A percentile compares a stretch with the other conserved stretches of the same genome.
Evolutionary conservation across 2,797 vertebrate genomes (phyloP).

Genomic region (Sebastes itinus): DNA sequence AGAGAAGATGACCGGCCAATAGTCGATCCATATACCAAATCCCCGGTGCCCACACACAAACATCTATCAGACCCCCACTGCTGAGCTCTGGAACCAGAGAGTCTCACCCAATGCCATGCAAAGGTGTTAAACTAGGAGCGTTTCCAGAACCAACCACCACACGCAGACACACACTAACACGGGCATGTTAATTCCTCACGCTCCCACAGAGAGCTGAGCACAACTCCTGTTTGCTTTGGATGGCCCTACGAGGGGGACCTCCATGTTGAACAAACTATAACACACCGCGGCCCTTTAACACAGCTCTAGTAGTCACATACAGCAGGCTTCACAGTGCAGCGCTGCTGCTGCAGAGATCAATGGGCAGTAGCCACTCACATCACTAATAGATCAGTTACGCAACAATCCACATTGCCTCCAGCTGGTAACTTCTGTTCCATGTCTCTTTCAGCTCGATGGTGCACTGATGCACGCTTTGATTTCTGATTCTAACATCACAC

Average conservation of each 20-base stretch:
- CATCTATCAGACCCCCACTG: slow-evolving; percentile 47
- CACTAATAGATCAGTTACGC: not conserved
- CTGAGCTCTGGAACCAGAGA: slow-evolving; percentile 41
- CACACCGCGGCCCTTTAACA: slow-evolving; percentile 54
- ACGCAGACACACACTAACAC: slow-evolving; percentile 46
- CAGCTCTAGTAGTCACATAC: slow-evolving; percentile 39
- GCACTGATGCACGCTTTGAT: not conserved
- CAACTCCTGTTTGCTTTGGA: slow-evolving; percentile 78
- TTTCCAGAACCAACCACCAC: slow-evolving; percentile 74
- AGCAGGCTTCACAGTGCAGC: slow-evolving; percentile 39
- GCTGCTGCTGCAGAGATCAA: slow-evolving; percentile 53
- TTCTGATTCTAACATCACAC: slow-evolving; percentile 8
- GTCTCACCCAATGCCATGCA: slow-evolving; percentile 54
- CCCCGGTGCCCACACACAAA: slow-evolving; percentile 31
- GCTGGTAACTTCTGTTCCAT: not conserved
- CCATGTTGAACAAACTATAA: slow-evolving; percentile 72
- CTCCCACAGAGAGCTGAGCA: slow-evolving; percentile 67
- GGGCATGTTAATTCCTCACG: slow-evolving; percentile 63
- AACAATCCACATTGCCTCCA: not conserved
- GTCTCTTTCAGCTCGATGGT: slow-evolving; percentile 5
- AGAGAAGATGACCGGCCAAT: slow-evolving; percentile 14
- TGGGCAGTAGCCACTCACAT: slow-evolving; percentile 1
- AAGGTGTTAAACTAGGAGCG: slow-evolving; percentile 77
- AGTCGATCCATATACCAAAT: slow-evolving; percentile 33
- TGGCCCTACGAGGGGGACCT: slow-evolving; percentile 66